A percentile compares a stretch with the other conserved stretches of the same genome.
These are phyloP conservation scores for Doris montereyensis DNA, from an alignment of 2,888 invertebrate species.

Conservation along the genomic window DNA sequence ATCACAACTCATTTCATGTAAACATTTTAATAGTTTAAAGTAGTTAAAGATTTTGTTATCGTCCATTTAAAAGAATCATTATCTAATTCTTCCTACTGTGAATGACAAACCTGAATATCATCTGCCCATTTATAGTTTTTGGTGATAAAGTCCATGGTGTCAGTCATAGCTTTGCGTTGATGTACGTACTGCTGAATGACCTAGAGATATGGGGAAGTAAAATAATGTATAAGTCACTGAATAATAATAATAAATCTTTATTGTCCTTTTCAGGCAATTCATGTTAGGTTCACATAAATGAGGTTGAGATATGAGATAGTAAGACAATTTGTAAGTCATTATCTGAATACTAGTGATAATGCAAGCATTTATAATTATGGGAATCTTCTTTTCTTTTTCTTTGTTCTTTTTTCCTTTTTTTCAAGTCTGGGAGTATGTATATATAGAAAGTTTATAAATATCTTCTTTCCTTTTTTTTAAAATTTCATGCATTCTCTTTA, in stretches of 20 bases:
- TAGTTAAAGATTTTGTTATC: no score
- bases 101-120: background rate
- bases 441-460: background rate
- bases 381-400: background rate
- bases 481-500: background rate
- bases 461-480: background rate
- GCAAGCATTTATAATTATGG: no score
- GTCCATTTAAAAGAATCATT: no score
- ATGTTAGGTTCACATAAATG: no score
- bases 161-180: conserved; percentile 23
- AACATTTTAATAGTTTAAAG: no score
- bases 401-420: background rate
- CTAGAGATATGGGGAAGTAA: background rate
- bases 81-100: no score
- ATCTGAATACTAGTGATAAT: background rate
- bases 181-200: conserved; percentile 20
- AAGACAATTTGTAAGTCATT: background rate
- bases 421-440: no score
- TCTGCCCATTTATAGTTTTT: conserved; percentile 36
- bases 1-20: no score
- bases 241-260: no score
- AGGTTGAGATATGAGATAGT: background rate
- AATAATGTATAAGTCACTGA: background rate
- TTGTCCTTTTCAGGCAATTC: no score
- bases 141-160: conserved; percentile 31